Base-by-base conservation (phyloP, 2,888 invertebrate species). In the Priapulus caudatus region DNA sequence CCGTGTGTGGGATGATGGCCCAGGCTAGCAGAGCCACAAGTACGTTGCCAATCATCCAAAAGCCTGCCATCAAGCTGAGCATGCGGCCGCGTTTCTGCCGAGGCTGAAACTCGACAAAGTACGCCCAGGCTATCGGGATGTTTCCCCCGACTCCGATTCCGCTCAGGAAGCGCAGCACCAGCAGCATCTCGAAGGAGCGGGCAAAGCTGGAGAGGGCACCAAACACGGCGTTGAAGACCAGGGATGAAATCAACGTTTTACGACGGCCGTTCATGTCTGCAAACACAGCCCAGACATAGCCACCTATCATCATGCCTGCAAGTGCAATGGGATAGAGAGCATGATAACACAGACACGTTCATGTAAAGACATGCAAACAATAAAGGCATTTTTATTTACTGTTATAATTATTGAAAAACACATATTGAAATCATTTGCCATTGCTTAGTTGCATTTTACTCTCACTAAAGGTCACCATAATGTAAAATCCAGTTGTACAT, bases 41-140 rank as follows among this genome's bases (percentile, higher is more conserved):
- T 60, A 91, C 77, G 71, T 90, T 90, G 60, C 91, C 91, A 63
- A 89, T 79, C 53, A 91, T 91, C 91, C 91, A 91, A 73, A 90
- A 91, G 50, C 89, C 89, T 54, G 91, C 90, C 83, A 91, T 86
- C 69, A 87, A 86, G 63, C 88, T 88, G 62, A 91, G 76, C 89
- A 90, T 90, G 51, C 86, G 84, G 50, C 91, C 91, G 61, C 91
- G 79, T 68, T 85, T 86, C 61, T 83, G 78, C 73, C 86, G 88
- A 53, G 90, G 89, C 73, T 91, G 90, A 72, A 91, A 91, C 74
- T 91, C 91, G 56, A 88, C 87, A 72, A 88, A 91, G 74, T 91
- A 91, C 20, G 90, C 86, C 86, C 90, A 91, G 72, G 91, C 87
- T 59, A 91, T 89, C 54, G 91, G 91, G 69, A 90, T 84, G 66